These are phyloP conservation scores for Toxonevra muliebris DNA, from an alignment of 2,888 invertebrate genomes.

Conservation along the genomic window DNA sequence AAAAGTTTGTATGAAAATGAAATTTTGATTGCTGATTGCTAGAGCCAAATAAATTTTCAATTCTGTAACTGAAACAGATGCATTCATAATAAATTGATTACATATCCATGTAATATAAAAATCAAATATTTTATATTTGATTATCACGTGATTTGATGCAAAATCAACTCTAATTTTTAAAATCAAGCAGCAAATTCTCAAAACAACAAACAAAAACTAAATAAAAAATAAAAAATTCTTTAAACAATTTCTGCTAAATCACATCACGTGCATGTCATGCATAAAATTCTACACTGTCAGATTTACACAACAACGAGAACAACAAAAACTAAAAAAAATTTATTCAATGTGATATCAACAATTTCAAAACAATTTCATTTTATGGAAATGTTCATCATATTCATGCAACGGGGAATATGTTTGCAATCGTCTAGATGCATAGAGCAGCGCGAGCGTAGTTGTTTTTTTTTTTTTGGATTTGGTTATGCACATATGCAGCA, in stretches of 20 bases:
- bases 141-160: too few relatives aligned
- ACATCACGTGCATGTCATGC: slow-evolving; percentile 45
- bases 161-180: slow-evolving; percentile 6
- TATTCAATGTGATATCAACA: slow-evolving; percentile 42
- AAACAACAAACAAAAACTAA: not conserved
- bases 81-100: too few relatives aligned
- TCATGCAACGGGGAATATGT: not conserved
- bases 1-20: too few relatives aligned
- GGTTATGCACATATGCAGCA: not conserved
- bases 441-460: too few relatives aligned
- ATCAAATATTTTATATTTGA: too few relatives aligned
- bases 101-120: too few relatives aligned
- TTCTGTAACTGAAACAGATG: too few relatives aligned
- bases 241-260: slow-evolving; percentile 2
- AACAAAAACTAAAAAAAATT: slow-evolving; percentile 4
- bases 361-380: slow-evolving; percentile 46
- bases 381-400: slow-evolving; percentile 28
- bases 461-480: not conserved
- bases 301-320: not conserved
- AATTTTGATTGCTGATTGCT: too few relatives aligned
- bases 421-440: not conserved
- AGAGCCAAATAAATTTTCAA: too few relatives aligned
- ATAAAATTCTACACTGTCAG: slow-evolving; percentile 36
- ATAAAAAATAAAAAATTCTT: not conserved
- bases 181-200: not conserved